Base-by-base conservation (phyloP, 2,888 invertebrate species). In the Linnaemya vulpina region DNA sequence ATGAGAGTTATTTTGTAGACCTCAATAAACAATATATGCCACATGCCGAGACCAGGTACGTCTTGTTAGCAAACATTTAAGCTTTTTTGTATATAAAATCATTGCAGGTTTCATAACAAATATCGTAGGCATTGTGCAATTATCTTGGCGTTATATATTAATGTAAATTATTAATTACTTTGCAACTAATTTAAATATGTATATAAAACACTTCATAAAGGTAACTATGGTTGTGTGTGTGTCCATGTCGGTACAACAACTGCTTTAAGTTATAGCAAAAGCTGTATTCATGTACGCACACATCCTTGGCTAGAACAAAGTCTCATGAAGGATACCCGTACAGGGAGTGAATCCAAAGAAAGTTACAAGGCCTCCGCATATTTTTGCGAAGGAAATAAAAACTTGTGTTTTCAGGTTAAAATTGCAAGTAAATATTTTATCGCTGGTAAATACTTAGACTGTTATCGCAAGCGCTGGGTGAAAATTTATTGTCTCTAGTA, bases 161-260 rank as follows among this genome's bases (percentile, higher is more conserved):
- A 73, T 73, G 43, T 80, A 20, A 62, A 84, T 73, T 84, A 84
- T 80, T 80, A 80, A 80, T 84, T 80, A 67, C 62, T 73, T 38
- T 73, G 67, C 55, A 68, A 67, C 67, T 62, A 76, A 67, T 68
- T 84, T 67, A 67, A 84, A 80, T 84, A 76, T 76, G 80, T 80
- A 49, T 76, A 71, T 65, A 76, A n/a, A n/a, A 79, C 79, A 84
- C 79, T 80, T 80, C 67, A 74, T 74, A 67, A 79, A 20, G 55
- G 65, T 79, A 65, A 46, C 46, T 51, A 17, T 51, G 3, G 17
- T 55, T 55, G 43, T 46, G 51, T 49, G 38, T 60, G 38, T 13
- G n/a, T 30, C 11, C 15, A 43, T 60, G 68, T 51, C 40, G 60
- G 53, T 53, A 74, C 40, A 46, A 49, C 30, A 60, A 73, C 70